Conservation (phyloP, 2,888 invertebrate genomes). For the Polymixis flavicincta region DNA sequence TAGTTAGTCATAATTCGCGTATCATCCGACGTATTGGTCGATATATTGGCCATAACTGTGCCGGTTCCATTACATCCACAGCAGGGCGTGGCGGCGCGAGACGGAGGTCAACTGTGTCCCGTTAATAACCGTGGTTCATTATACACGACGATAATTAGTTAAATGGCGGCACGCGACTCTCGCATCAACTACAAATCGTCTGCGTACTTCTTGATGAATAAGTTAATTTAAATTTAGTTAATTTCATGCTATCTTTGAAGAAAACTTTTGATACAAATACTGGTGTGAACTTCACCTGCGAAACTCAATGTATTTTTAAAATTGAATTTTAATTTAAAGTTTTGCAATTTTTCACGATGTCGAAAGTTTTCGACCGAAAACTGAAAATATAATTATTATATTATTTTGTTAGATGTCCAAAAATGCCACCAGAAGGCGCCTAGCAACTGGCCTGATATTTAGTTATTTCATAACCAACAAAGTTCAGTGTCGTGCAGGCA, state of each 20-base stretch:
- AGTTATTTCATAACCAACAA: constrained; percentile 11
- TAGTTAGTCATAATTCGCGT: constrained; percentile 1
- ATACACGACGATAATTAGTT: constrained; percentile 27
- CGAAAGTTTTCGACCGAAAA: too few species aligned
- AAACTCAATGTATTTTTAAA: background rate
- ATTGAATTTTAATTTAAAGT: background rate
- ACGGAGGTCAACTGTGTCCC: constrained; percentile 20
- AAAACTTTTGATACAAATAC: background rate
- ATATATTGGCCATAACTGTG: constrained; percentile 27
- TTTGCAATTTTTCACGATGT: too few species aligned
- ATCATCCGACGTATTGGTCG: constrained; percentile 3
- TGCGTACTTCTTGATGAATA: background rate
- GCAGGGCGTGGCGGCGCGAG: constrained; percentile 22
- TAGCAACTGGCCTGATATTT: constrained; percentile 13
- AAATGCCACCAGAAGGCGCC: background rate
- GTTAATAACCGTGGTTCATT: constrained; percentile 16
- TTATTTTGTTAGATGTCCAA: background rate
- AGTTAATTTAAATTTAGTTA: background rate
- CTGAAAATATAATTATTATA: too few species aligned
- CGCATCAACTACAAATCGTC: constrained; percentile 4
- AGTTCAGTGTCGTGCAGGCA: constrained; percentile 22
- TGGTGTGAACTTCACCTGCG: background rate
- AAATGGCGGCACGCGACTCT: constrained; percentile 26
- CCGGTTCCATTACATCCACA: constrained; percentile 6
- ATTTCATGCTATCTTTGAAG: background rate